A percentile compares a stretch with the other conserved stretches of the same genome.
phyloP scores from a whole-genome alignment of 2,797 vertebrate species.

The Hyperoplus immaculatus region DNA sequence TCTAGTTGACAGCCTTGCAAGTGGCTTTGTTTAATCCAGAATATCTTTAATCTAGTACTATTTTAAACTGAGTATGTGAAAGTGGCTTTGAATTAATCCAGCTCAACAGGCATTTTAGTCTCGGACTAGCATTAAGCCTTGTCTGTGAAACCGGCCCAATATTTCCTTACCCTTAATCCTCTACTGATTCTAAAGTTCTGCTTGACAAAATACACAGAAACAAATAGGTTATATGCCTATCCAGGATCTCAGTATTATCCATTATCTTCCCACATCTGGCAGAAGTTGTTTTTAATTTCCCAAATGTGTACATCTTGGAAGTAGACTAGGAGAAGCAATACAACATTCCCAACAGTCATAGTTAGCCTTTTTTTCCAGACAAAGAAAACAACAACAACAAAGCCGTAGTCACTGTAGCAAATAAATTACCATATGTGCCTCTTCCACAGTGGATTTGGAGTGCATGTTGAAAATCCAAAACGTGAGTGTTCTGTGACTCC shows the following conservation, averaged over 20 bases:
- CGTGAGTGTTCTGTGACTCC: neutral
- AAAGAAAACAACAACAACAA: too few species aligned
- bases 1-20: too few species aligned
- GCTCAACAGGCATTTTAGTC: too few species aligned
- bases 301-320: neutral
- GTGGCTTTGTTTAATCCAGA: too few species aligned
- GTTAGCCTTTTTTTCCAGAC: neutral
- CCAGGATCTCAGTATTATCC: neutral
- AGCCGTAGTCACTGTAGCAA: too few species aligned
- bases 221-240: neutral
- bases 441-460: too few species aligned
- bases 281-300: constrained; percentile 1
- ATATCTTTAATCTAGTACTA: too few species aligned
- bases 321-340: constrained; percentile 3
- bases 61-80: too few species aligned
- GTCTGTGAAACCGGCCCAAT: neutral
- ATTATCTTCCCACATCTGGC: constrained; percentile 1
- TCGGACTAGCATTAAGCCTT: too few species aligned
- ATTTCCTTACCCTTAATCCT: neutral
- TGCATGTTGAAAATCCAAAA: constrained; percentile 3
- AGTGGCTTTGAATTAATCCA: too few species aligned
- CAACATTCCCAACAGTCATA: constrained; percentile 10
- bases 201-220: too few species aligned
- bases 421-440: too few species aligned
- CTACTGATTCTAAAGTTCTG: neutral